Evolutionary conservation across 1,140 invertebrate species (phyloP), one percentile per base, ranked within the genome.

Genomic region (Ditylenchus dipsaci): DNA sequence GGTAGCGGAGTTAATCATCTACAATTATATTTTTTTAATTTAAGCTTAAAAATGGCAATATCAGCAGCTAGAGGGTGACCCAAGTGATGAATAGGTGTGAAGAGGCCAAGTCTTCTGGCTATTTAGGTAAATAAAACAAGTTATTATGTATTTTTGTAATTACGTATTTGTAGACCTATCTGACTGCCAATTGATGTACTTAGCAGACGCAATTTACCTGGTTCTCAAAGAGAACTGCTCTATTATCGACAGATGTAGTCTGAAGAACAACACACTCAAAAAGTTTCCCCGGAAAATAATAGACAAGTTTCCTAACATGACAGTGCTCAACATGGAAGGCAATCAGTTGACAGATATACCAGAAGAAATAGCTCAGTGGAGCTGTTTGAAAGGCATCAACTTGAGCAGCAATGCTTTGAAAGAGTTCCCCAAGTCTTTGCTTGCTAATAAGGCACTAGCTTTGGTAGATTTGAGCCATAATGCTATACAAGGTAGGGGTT

Each of bases 51-150:
- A 61, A 61, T 61, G 42, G 56, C 68, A 49, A 19, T 68, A 23
- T 79, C 77, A 30, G 77, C 77, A 17, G 77, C 65, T 42, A 38
- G 70, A 33, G 77, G 19, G 77, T 78, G 11, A 78, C 71, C 13
- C 77, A 79, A 59, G 75, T 78, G 38, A 75, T 78, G 60, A 67
- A 75, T 59, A 67, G 77, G 30, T 78, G 77, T 65, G 77, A 78
- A 67, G 67, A 68, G 8, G 77, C 77, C 43, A 78, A 78, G 33
- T 45, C 63, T 29, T 65, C 70, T 9, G 78, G 77, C 9, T 78
- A 67, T 77, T 57, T 78, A 38, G 77, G 77, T 79, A 68, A 64
- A 62, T 42, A 61, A n/a, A n/a, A 61, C 26, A 26, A 30, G 42
- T 42, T 29, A 9, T 27, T 11, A 42, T n/a, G n/a, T n/a, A n/a